phyloP scores from a whole-genome alignment of 2,797 vertebrate genomes.

The Hypotaenidia philippensis region DNA sequence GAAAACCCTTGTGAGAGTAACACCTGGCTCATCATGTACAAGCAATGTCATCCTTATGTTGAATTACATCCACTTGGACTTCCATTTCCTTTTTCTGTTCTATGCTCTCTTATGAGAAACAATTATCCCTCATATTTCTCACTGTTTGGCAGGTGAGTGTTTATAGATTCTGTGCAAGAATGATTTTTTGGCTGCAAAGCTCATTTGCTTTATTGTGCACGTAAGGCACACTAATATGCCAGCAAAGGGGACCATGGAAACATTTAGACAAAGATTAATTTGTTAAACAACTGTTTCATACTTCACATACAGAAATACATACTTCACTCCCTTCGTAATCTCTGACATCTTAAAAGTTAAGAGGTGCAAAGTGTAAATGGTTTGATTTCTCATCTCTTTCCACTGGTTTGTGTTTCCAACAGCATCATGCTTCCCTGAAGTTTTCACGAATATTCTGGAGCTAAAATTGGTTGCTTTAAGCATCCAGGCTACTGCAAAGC shows the following conservation, averaged over 20 bases:
- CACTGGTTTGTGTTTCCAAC: fast-evolving
- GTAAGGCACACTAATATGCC: background rate
- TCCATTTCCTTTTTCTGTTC: background rate
- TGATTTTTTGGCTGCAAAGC: background rate
- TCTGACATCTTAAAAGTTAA: background rate
- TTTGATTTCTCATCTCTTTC: background rate
- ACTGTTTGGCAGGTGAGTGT: background rate
- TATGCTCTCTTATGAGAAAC: background rate
- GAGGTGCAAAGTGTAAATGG: background rate
- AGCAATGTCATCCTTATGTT: background rate
- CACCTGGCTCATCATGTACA: background rate
- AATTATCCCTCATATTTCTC: background rate
- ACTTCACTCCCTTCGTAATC: background rate
- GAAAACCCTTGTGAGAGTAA: background rate
- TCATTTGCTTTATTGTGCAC: background rate
- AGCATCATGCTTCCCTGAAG: background rate
- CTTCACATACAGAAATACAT: background rate
- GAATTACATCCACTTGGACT: background rate
- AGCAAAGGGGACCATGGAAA: background rate
- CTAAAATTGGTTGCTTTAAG: background rate
- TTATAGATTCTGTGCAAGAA: background rate
- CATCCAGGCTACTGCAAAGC: too few species aligned
- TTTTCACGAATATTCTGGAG: background rate
- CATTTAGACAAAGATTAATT: background rate
- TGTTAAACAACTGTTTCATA: background rate